phyloP scores from a whole-genome alignment of 2,888 invertebrate species.

The Heliconius charithonia region DNA sequence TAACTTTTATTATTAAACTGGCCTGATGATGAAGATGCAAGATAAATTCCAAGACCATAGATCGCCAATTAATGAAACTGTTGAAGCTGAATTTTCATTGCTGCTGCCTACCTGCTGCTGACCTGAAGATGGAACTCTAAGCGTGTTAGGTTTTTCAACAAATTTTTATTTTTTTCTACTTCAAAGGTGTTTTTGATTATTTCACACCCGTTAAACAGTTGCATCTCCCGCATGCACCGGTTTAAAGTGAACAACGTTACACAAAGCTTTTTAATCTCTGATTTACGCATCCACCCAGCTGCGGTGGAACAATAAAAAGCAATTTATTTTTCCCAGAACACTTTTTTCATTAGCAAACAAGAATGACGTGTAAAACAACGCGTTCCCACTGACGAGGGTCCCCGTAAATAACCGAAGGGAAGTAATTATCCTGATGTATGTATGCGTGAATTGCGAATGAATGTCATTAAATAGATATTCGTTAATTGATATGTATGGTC shows the following conservation, averaged over 20 bases:
- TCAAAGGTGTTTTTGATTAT: background rate
- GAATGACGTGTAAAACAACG: conserved; percentile 81
- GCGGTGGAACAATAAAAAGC: conserved; percentile 76
- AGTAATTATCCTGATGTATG: conserved; percentile 71
- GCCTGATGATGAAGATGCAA: no score
- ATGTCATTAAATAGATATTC: conserved; percentile 47
- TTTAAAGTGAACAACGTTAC: conserved; percentile 67
- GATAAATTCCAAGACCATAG: no score
- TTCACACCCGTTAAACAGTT: conserved; percentile 22
- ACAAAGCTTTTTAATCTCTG: conserved; percentile 74
- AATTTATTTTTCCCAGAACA: conserved; percentile 75
- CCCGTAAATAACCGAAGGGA: conserved; percentile 74
- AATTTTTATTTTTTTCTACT: background rate
- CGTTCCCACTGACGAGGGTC: conserved; percentile 74
- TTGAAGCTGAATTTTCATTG: no score
- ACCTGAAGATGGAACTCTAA: no score
- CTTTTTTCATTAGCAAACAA: conserved; percentile 81
- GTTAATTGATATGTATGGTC: conserved; percentile 38
- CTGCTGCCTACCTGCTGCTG: no score
- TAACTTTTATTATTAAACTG: no score
- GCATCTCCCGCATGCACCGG: conserved; percentile 50
- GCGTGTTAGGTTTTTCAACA: background rate
- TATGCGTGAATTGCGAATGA: conserved; percentile 56
- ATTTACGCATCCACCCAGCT: conserved; percentile 69
- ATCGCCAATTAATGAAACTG: no score